A percentile compares a stretch with the other conserved stretches of the same genome.
Conservation (phyloP, 2,888 invertebrate genomes). For the Aplocera efformata region DNA sequence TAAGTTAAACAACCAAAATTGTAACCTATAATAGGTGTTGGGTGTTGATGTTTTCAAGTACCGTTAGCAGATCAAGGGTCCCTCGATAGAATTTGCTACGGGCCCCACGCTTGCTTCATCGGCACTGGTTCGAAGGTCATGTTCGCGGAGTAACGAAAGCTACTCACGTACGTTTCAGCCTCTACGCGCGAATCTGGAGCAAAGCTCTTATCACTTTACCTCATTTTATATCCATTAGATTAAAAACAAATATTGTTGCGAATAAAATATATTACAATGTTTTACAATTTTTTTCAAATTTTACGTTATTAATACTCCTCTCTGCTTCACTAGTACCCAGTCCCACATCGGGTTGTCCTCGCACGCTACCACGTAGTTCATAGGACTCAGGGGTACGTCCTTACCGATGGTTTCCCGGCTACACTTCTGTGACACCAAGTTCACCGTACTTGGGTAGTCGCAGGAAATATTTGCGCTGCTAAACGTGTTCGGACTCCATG, state of each 20-base stretch:
- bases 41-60: no score
- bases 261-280: slow-evolving; percentile 42
- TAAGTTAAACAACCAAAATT: no score
- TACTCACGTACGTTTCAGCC: no score
- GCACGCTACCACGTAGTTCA: slow-evolving; percentile 22
- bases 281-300: slow-evolving; percentile 36
- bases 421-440: slow-evolving; percentile 26
- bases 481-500: slow-evolving; percentile 42
- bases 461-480: slow-evolving; percentile 24
- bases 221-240: slow-evolving; percentile 4
- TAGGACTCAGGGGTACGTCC: slow-evolving; percentile 18
- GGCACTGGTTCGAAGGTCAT: no score
- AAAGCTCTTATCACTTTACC: no score
- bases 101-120: no score
- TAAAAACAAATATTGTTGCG: slow-evolving; percentile 32
- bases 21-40: no score
- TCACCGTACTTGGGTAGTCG: slow-evolving; percentile 42
- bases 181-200: no score
- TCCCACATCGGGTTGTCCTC: slow-evolving; percentile 22
- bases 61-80: no score
- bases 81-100: no score
- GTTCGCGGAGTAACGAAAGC: no score
- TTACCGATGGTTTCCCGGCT: slow-evolving; percentile 24
- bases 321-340: slow-evolving; percentile 28
- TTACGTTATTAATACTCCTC: slow-evolving; percentile 11